Evolutionary conservation across 2,113 vertebrate species (phyloP).

Genomic region (Arothron firmamentum): DNA sequence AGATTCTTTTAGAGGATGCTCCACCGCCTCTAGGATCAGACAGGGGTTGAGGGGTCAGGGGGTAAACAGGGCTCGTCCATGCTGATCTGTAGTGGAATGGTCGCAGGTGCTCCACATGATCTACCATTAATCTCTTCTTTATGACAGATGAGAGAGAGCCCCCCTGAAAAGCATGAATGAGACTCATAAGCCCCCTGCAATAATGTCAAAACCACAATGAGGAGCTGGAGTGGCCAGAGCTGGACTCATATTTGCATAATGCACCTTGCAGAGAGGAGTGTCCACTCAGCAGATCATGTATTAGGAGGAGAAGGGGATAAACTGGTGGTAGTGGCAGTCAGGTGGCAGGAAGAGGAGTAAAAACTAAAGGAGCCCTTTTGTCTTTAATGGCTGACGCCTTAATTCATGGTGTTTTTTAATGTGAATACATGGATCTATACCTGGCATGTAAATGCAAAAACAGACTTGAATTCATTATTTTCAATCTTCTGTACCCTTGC

Average conservation of each 20-base stretch:
- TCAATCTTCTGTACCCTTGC: slow-evolving; percentile 2
- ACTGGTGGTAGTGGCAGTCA: slow-evolving; percentile 4
- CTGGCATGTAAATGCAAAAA: no score
- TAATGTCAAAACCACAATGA: slow-evolving; percentile 56
- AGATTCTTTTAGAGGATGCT: slow-evolving; percentile 59
- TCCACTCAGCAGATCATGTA: slow-evolving; percentile 27
- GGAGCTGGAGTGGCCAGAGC: slow-evolving; percentile 41
- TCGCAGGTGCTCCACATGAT: slow-evolving; percentile 68
- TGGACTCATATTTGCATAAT: slow-evolving; percentile 61
- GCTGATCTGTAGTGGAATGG: slow-evolving; percentile 62
- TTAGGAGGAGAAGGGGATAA: slow-evolving; percentile 19
- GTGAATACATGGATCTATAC: no score
- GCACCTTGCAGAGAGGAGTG: slow-evolving; percentile 15
- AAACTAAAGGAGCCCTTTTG: no score
- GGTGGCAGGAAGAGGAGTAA: background rate
- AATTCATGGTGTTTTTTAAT: no score
- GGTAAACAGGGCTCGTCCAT: slow-evolving; percentile 49
- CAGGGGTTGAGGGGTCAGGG: slow-evolving; percentile 44
- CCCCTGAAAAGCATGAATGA: slow-evolving; percentile 64
- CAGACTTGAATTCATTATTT: background rate
- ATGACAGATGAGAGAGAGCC: slow-evolving; percentile 56
- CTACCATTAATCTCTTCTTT: slow-evolving; percentile 71
- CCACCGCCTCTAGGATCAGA: slow-evolving; percentile 45
- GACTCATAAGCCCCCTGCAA: slow-evolving; percentile 53
- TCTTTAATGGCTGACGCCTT: no score